Evolutionary conservation across 2,113 vertebrate species (phyloP), one percentile per base, ranked within the genome.

Genomic region (Gorsachius goisagi): DNA sequence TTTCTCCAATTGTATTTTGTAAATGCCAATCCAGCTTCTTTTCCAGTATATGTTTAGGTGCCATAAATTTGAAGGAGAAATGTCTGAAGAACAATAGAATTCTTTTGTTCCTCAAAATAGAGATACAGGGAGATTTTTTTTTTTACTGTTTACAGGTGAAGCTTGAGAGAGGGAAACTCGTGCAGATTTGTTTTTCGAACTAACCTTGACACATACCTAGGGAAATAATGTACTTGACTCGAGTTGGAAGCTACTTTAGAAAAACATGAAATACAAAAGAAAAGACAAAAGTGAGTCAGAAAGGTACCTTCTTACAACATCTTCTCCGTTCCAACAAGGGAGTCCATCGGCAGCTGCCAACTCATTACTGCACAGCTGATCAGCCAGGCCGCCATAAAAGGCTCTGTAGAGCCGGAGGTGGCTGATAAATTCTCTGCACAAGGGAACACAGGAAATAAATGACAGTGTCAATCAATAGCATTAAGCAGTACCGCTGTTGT

Each of bases 291-390:
- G 5, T 14, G 28, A 73, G 23, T 18, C 16, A 85, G 35, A 76
- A 75, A 89, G 35, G 50, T 98, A 99, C 99, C 99, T 99, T 96
- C 97, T 98, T 2, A 98, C 97, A 4, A 98, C 24, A 45, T 98
- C 97, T 15, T 98, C 98, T 91, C 99, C 98, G 0, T 99, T 98
- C 99, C 99, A 99, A 86, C 99, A 99, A 0, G 97, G 97, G 26
- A 90, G 66, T 6, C 98, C 98, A 3, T 98, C 98, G 0, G 93
- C 93, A 15, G 98, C 98, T 5, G 98, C 98, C 91, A 99, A 95
- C 50, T 99, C 98, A 6, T 94, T 98, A 45, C 96, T 49, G 16
- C 99, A 99, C 69, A 99, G 97, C 72, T 98, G 98, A 95, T 99
- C 98, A 3, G 98, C 98, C 97, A 99, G 96, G 84, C 97, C 94